A percentile compares a stretch with the other conserved stretches of the same genome.
Evolutionary conservation across 2,797 vertebrate species (phyloP).

Genomic region (Clarias pachynema): DNA sequence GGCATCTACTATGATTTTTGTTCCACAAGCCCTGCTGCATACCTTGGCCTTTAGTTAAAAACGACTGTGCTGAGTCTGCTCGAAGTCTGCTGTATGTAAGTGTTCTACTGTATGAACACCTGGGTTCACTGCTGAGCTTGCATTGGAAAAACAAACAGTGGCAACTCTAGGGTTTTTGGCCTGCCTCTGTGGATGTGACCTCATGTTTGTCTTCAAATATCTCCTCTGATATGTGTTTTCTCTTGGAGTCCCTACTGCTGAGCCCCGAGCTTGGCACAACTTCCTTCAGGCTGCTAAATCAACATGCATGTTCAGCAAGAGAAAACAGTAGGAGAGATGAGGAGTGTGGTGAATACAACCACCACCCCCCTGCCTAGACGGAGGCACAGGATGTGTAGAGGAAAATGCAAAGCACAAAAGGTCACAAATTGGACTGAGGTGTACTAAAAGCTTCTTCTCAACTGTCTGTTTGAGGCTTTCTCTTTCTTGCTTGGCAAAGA

Average conservation of each 20-base stretch:
- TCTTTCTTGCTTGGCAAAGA: slow-evolving; percentile 30
- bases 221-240: slow-evolving; percentile 39
- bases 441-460: slow-evolving; percentile 14
- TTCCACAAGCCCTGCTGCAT: not conserved
- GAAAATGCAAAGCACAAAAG: slow-evolving; percentile 21
- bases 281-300: slow-evolving; percentile 40
- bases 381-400: slow-evolving; percentile 28
- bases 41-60: slow-evolving; percentile 27
- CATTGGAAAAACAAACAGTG: slow-evolving; percentile 47
- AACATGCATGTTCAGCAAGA: slow-evolving; percentile 43
- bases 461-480: not conserved
- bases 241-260: slow-evolving; percentile 34
- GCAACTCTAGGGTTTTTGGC: slow-evolving; percentile 33
- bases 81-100: slow-evolving; percentile 19
- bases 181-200: slow-evolving; percentile 33
- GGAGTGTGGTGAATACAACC: slow-evolving; percentile 8
- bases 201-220: slow-evolving; percentile 55
- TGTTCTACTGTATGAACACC: slow-evolving; percentile 50
- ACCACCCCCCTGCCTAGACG: slow-evolving; percentile 4
- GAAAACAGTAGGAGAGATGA: slow-evolving; percentile 23
- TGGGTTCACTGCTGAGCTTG: slow-evolving; percentile 28
- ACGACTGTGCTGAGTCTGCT: slow-evolving; percentile 20
- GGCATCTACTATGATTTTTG: not conserved
- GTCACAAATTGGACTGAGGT: slow-evolving; percentile 24
- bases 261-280: slow-evolving; percentile 26